These are phyloP conservation scores for Ammodytes marinus DNA, from an alignment of 2,113 vertebrate species.

Conservation along the genomic window DNA sequence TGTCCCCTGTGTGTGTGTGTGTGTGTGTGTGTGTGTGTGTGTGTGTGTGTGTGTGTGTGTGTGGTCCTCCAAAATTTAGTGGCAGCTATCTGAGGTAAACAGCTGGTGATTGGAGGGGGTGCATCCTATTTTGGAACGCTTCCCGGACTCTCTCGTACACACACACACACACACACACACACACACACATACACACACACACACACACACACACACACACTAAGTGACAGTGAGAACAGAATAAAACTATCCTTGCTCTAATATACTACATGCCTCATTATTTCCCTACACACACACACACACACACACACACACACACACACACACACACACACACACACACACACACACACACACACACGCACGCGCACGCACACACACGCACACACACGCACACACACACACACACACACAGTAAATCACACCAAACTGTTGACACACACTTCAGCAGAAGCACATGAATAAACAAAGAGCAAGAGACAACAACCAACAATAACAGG, in stretches of 20 bases:
- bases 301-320: constrained; percentile 8
- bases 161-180: constrained; percentile 16
- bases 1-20: not conserved
- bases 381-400: constrained; percentile 9
- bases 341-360: constrained; percentile 18
- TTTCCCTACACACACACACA: constrained; percentile 36
- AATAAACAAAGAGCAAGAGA: constrained; percentile 51
- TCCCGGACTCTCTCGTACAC: constrained; percentile 52
- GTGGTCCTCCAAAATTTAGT: constrained; percentile 53
- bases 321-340: constrained; percentile 12
- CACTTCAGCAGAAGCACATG: constrained; percentile 46
- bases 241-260: constrained; percentile 37
- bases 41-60: constrained; percentile 47
- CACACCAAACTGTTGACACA: constrained; percentile 43
- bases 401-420: constrained; percentile 20
- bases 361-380: constrained; percentile 1
- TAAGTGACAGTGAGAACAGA: constrained; percentile 14
- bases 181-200: constrained; percentile 1
- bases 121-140: constrained; percentile 68
- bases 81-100: constrained; percentile 75
- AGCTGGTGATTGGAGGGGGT: constrained; percentile 76
- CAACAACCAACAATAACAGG: constrained; percentile 24
- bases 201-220: not conserved
- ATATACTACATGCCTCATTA: constrained; percentile 62
- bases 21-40: constrained; percentile 43